Evolutionary conservation across 2,797 vertebrate species (phyloP).

Genomic region (Eulemur mongoz): DNA sequence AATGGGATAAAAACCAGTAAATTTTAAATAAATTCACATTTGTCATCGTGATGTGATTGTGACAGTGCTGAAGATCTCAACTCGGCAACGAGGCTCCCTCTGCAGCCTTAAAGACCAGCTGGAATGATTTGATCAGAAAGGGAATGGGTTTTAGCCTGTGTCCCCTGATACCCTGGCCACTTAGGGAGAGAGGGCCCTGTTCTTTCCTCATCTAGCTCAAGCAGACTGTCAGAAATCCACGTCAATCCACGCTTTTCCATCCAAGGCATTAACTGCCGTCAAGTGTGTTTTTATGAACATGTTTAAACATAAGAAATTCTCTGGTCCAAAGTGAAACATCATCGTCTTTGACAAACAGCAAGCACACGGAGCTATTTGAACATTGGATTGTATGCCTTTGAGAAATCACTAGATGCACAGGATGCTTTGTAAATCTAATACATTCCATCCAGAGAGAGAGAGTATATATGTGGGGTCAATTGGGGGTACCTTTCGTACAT

Average conservation of each 20-base stretch:
- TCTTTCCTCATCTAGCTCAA: fast-evolving
- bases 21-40: background rate
- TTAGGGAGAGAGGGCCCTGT: background rate
- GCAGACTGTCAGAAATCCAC: background rate
- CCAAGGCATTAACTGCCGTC: background rate
- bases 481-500: conserved; percentile 51
- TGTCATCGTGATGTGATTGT: background rate
- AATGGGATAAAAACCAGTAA: background rate
- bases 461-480: conserved; percentile 34
- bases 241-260: background rate
- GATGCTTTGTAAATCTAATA: conserved; percentile 63
- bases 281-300: conserved; percentile 42
- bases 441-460: conserved; percentile 47
- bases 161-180: background rate
- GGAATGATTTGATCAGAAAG: background rate
- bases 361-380: conserved; percentile 50
- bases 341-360: conserved; percentile 45
- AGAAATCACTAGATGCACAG: conserved; percentile 62
- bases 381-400: background rate
- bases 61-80: background rate
- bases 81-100: background rate
- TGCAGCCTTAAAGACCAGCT: background rate
- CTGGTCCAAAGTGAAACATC: conserved; percentile 44
- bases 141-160: background rate
- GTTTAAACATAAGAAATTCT: conserved; percentile 65